phyloP scores from a whole-genome alignment of 2,888 invertebrate genomes.

The Gerris lacustris region DNA sequence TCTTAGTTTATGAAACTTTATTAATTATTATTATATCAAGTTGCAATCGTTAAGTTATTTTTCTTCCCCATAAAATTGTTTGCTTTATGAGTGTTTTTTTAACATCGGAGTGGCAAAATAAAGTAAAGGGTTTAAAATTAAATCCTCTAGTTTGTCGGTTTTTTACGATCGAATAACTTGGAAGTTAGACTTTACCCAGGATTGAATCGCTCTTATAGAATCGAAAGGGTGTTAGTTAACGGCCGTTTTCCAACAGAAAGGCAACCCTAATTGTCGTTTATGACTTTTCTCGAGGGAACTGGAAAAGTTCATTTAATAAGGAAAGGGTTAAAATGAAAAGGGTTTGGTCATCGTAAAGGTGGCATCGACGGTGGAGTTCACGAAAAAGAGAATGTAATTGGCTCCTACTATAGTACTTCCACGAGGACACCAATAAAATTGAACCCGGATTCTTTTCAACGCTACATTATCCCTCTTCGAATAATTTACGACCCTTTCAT shows the following conservation, averaged over 20 bases:
- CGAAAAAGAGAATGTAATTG: not conserved
- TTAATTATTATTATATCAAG: no score
- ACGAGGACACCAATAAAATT: not conserved
- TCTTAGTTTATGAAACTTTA: no score
- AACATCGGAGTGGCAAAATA: not conserved
- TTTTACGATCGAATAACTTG: conserved; percentile 1
- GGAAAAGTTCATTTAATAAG: not conserved
- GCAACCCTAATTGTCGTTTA: not conserved
- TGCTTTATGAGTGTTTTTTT: no score
- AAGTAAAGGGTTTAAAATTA: not conserved
- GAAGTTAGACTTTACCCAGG: not conserved
- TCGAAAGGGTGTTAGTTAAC: not conserved
- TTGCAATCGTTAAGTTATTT: no score
- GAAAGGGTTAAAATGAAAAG: not conserved
- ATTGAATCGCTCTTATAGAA: not conserved
- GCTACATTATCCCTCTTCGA: not conserved
- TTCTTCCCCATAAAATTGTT: no score
- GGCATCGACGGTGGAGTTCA: not conserved
- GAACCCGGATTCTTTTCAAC: not conserved
- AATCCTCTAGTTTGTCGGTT: not conserved
- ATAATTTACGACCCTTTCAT: not conserved
- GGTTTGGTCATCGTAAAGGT: conserved; percentile 5
- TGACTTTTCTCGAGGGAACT: not conserved
- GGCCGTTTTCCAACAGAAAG: conserved; percentile 1
- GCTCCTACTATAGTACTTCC: not conserved